Evolutionary conservation across 2,888 invertebrate genomes (phyloP).

Genomic region (Rutpela maculata): DNA sequence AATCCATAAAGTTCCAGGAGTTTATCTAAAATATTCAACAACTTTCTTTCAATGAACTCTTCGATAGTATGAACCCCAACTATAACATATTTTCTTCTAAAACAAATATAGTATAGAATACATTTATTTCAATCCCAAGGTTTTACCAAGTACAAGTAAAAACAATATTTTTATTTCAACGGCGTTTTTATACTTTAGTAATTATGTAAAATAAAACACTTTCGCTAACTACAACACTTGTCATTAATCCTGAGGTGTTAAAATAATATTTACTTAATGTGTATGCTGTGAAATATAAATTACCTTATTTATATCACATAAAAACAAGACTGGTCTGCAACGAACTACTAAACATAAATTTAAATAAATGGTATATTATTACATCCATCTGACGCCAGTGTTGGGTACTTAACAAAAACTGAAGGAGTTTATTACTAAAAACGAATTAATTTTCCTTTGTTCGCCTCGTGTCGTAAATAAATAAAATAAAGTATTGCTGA

Average conservation of each 20-base stretch:
- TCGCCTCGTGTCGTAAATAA: background rate
- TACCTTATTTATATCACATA: constrained; percentile 25
- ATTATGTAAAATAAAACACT: background rate
- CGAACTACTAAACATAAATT: constrained; percentile 28
- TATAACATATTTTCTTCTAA: too few relatives aligned
- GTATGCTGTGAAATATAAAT: constrained; percentile 24
- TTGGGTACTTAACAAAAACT: constrained; percentile 1
- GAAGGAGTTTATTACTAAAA: background rate
- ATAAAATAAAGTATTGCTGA: background rate
- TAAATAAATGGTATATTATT: constrained; percentile 18
- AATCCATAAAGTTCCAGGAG: too few relatives aligned
- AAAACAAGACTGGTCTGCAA: constrained; percentile 23
- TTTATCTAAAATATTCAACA: too few relatives aligned
- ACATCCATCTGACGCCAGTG: background rate
- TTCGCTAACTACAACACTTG: constrained; percentile 1
- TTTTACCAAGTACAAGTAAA: too few relatives aligned
- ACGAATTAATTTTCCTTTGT: background rate
- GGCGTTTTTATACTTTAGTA: background rate
- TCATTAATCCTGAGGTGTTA: constrained; percentile 32
- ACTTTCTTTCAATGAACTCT: too few relatives aligned
- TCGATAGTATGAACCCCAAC: too few relatives aligned
- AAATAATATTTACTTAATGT: constrained; percentile 32
- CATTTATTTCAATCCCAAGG: too few relatives aligned
- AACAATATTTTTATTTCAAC: background rate
- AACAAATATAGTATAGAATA: too few relatives aligned